Conservation (phyloP, 1,140 invertebrate genomes). For the Rhizoglyphus robini region DNA sequence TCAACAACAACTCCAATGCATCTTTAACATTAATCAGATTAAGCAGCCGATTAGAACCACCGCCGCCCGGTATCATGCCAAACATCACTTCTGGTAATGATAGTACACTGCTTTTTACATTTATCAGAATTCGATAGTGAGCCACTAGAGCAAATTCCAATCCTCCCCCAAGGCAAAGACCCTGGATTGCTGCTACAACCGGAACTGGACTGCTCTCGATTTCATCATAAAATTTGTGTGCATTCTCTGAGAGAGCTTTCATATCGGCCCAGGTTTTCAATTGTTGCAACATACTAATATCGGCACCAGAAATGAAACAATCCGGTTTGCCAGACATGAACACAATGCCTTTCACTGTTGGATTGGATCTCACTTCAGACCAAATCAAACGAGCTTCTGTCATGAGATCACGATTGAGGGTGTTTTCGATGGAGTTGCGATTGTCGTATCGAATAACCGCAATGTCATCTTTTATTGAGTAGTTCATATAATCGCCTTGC, state of each 20-base stretch:
- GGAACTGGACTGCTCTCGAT: slow-evolving; percentile 79
- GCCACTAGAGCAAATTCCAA: slow-evolving; percentile 85
- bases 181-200: slow-evolving; percentile 89
- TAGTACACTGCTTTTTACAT: slow-evolving; percentile 73
- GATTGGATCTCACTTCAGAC: slow-evolving; percentile 41
- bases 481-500: neutral
- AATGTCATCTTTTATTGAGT: slow-evolving; percentile 47
- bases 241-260: slow-evolving; percentile 48
- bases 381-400: slow-evolving; percentile 56
- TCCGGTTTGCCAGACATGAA: slow-evolving; percentile 87
- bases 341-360: slow-evolving; percentile 53
- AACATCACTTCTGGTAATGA: slow-evolving; percentile 89
- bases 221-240: slow-evolving; percentile 51
- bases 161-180: slow-evolving; percentile 90
- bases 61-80: slow-evolving; percentile 78
- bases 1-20: slow-evolving; percentile 79
- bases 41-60: slow-evolving; percentile 84
- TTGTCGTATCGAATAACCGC: slow-evolving; percentile 72
- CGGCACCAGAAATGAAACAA: slow-evolving; percentile 94
- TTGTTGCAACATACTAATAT: slow-evolving; percentile 53
- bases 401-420: slow-evolving; percentile 61
- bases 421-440: slow-evolving; percentile 78
- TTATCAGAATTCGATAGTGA: slow-evolving; percentile 88
- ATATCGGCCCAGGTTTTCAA: slow-evolving; percentile 67
- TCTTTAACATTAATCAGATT: slow-evolving; percentile 66